These are phyloP conservation scores for Entomobrya proxima DNA, from an alignment of 2,888 invertebrate genomes.

Conservation along the genomic window DNA sequence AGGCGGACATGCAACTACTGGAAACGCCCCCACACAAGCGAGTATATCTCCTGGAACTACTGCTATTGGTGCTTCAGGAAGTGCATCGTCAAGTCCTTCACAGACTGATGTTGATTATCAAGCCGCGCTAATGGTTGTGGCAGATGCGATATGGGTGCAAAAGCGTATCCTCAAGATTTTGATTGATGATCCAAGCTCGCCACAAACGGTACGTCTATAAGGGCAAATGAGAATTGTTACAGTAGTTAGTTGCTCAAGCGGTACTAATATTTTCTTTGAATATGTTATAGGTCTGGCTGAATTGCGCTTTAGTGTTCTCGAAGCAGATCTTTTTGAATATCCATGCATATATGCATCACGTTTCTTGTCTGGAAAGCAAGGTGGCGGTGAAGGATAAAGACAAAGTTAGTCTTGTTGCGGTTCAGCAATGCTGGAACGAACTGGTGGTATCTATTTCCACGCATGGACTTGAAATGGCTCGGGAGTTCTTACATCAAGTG, in stretches of 20 bases:
- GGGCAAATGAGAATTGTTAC: no score
- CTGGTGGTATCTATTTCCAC: constrained; percentile 68
- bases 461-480: constrained; percentile 70
- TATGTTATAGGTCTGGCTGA: constrained; percentile 73
- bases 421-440: constrained; percentile 75
- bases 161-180: constrained; percentile 72
- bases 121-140: constrained; percentile 72
- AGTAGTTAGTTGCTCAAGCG: not conserved
- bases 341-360: constrained; percentile 73
- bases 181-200: constrained; percentile 72
- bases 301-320: constrained; percentile 70
- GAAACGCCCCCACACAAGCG: not conserved
- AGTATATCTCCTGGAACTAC: not conserved
- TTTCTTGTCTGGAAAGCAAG: constrained; percentile 61
- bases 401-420: constrained; percentile 72
- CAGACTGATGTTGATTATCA: constrained; percentile 71
- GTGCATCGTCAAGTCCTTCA: constrained; percentile 31
- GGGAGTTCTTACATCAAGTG: constrained; percentile 68
- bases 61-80: not conserved
- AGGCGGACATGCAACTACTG: constrained; percentile 33
- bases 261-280: not conserved
- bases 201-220: constrained; percentile 68
- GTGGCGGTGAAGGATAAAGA: constrained; percentile 62
- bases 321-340: constrained; percentile 71
- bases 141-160: constrained; percentile 74